Conservation (phyloP, 2,797 vertebrate genomes). For the Gymnopithys bicolor region DNA sequence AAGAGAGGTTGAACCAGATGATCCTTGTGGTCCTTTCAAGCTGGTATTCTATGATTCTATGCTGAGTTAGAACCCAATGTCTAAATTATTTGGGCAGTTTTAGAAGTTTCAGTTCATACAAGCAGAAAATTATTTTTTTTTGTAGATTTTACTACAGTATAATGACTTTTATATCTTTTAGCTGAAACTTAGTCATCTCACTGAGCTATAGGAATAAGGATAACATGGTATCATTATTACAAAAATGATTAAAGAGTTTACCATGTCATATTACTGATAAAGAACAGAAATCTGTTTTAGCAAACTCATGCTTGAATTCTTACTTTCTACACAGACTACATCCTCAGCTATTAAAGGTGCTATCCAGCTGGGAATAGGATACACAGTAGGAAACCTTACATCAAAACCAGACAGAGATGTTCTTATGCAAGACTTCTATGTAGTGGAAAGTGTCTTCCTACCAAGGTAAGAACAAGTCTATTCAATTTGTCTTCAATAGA, state of each 20-base stretch:
- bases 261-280: background rate
- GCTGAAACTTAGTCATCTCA: background rate
- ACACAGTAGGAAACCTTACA: constrained; percentile 96
- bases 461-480: constrained; percentile 85
- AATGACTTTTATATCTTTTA: background rate
- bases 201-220: background rate
- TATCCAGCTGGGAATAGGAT: constrained; percentile 97
- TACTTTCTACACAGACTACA: constrained; percentile 84
- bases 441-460: constrained; percentile 97
- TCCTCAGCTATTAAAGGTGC: constrained; percentile 96
- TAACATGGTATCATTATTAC: background rate
- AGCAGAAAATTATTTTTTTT: background rate
- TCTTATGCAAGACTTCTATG: constrained; percentile 99
- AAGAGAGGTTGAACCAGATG: background rate
- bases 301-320: constrained; percentile 33
- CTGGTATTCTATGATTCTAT: background rate
- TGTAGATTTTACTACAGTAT: background rate
- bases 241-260: background rate
- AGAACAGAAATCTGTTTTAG: background rate
- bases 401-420: constrained; percentile 98
- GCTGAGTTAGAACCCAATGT: background rate
- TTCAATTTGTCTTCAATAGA: background rate
- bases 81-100: background rate
- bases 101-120: background rate
- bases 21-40: background rate